These are phyloP conservation scores for Malurus leucopterus DNA, from an alignment of 2,797 vertebrate genomes.

Conservation along the genomic window DNA sequence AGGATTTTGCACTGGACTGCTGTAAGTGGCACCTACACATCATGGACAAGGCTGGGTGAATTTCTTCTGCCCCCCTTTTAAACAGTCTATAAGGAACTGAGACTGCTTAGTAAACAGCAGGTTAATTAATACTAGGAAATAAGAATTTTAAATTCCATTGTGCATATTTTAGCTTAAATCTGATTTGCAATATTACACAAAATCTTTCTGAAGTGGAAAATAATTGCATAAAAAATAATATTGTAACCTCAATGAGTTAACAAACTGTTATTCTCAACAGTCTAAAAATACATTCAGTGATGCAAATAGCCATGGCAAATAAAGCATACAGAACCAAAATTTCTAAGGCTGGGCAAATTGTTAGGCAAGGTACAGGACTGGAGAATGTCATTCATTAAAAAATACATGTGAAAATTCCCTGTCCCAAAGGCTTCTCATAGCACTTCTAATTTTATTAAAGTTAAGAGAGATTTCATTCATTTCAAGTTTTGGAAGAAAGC, in stretches of 20 bases:
- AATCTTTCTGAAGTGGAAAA: slow-evolving; percentile 14
- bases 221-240: slow-evolving; percentile 20
- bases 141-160: not conserved
- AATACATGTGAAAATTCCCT: not conserved
- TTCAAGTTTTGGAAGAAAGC: slow-evolving; percentile 29
- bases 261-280: slow-evolving; percentile 3
- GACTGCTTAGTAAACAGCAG: not conserved
- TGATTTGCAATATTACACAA: not conserved
- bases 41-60: not conserved
- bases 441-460: slow-evolving; percentile 24
- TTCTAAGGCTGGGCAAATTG: slow-evolving; percentile 12
- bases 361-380: not conserved
- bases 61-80: not conserved
- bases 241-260: slow-evolving; percentile 8
- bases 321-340: not conserved
- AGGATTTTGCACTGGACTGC: not conserved
- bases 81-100: not conserved
- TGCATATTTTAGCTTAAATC: not conserved
- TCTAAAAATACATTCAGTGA: not conserved
- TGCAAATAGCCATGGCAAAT: not conserved
- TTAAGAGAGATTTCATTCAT: slow-evolving; percentile 22
- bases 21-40: not conserved
- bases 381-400: slow-evolving; percentile 23
- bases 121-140: slow-evolving; percentile 12
- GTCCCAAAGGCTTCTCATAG: slow-evolving; percentile 13